Base-by-base conservation (phyloP, 2,888 invertebrate genomes). In the Apodemia mormo region DNA sequence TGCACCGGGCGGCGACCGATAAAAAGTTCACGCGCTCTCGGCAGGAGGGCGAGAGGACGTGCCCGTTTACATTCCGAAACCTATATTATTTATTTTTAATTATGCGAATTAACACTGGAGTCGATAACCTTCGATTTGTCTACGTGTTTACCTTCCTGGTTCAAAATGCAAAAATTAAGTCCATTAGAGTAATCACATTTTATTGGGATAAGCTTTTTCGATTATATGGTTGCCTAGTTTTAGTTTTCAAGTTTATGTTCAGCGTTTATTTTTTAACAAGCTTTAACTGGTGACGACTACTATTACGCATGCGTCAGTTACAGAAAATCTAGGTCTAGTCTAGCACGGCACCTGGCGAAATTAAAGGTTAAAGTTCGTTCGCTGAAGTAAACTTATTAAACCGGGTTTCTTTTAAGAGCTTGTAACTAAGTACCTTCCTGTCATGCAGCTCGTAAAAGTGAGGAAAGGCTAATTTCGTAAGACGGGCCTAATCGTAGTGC, bases 21-120 rank as follows among this genome's bases (percentile, higher is more conserved):
- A 88, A 88, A 87, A 86, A 90, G 88, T 90, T 89, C 87, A 88
- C 82, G 85, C 84, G 83, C 82, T 83, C 90, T 86, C 89, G 78
- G 90, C 90, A 88, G 91, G 91, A 86, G 91, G 88, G 84, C 89
- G 79, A 79, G 81, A 84, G 85, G 85, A 86, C 85, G 82, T 82
- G 84, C 75, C 81, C 81, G 77, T 85, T 84, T 81, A 88, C 88
- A 90, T 88, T 88, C 88, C 87, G 76, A 85, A 88, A 85, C 80
- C 76, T 77, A 86, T 82, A 85, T 88, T 86, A 88, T 91, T 90
- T 89, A 89, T 92, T 90, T 90, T 90, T 86, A 86, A 88, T 89
- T 86, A 87, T 85, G 90, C 84, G 89, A 89, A 88, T 82, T 89
- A 89, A 89, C 89, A 88, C 86, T 85, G 77, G 82, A 88, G 85